These are phyloP conservation scores for Ochotona curzoniae DNA, from an alignment of 2,113 vertebrate species.

Conservation along the genomic window DNA sequence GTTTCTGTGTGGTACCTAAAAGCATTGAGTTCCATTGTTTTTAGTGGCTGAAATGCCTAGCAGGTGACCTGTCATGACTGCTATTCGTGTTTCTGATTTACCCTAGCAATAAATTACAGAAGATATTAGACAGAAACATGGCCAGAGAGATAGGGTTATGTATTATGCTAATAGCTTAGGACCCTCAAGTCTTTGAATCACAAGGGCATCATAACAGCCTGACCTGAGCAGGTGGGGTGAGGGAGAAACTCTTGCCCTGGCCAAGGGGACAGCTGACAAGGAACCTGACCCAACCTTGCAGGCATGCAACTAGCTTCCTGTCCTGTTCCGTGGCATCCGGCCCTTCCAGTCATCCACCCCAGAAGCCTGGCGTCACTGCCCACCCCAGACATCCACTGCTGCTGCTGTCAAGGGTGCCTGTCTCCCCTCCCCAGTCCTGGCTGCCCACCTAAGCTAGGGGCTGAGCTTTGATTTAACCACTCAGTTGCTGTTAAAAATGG, in stretches of 20 bases:
- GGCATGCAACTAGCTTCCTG: neutral
- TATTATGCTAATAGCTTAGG: slow-evolving; percentile 19
- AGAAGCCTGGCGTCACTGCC: neutral
- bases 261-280: slow-evolving; percentile 1
- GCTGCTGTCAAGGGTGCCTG: neutral
- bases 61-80: slow-evolving; percentile 1
- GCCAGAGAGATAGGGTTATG: neutral
- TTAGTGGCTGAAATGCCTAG: slow-evolving; percentile 17
- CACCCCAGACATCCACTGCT: neutral
- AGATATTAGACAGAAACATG: slow-evolving; percentile 19
- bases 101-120: slow-evolving; percentile 26
- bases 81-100: slow-evolving; percentile 40
- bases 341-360: neutral
- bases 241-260: slow-evolving; percentile 7
- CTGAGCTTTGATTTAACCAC: slow-evolving; percentile 54
- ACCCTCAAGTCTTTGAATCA: slow-evolving; percentile 31
- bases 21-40: slow-evolving; percentile 2
- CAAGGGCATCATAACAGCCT: neutral
- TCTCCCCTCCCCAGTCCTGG: neutral
- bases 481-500: slow-evolving; percentile 61
- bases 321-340: neutral
- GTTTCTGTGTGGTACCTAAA: neutral
- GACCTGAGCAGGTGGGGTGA: neutral
- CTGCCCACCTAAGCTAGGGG: neutral
- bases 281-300: neutral